These are phyloP conservation scores for Bursaphelenchus mucronatus DNA, from an alignment of 1,140 invertebrate species.

Conservation along the genomic window DNA sequence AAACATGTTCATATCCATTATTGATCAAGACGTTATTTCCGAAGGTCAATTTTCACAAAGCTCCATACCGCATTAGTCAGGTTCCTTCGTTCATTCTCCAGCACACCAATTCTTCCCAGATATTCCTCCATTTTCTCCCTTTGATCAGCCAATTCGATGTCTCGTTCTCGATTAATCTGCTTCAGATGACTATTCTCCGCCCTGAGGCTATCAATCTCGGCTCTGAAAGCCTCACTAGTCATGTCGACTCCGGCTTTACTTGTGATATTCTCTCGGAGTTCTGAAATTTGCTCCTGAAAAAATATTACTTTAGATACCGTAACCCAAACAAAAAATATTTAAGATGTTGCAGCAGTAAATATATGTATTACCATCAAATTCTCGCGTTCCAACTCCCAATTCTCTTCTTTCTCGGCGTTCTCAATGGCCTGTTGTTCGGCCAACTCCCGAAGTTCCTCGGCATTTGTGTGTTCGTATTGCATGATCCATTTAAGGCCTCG, in stretches of 20 bases:
- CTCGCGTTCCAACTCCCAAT: constrained; percentile 52
- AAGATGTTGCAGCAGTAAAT: constrained; percentile 1
- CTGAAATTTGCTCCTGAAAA: constrained; percentile 47
- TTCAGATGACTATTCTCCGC: constrained; percentile 54
- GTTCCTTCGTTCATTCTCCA: constrained; percentile 33
- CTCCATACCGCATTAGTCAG: constrained; percentile 16
- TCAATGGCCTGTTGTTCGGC: constrained; percentile 50
- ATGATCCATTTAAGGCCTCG: constrained; percentile 50
- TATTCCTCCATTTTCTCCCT: constrained; percentile 45
- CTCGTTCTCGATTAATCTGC: constrained; percentile 45
- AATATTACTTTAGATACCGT: constrained; percentile 2
- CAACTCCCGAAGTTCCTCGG: constrained; percentile 57
- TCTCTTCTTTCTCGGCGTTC: constrained; percentile 55
- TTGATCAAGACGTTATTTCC: too few relatives aligned
- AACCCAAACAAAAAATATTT: constrained; percentile 3
- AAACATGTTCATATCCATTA: neutral
- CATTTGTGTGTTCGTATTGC: constrained; percentile 56
- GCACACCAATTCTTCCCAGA: constrained; percentile 8
- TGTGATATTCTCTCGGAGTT: constrained; percentile 50
- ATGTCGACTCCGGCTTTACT: constrained; percentile 38
- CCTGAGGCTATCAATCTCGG: constrained; percentile 56
- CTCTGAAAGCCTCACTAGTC: constrained; percentile 55
- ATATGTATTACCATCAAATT: constrained; percentile 35
- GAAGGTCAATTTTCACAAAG: too few relatives aligned
- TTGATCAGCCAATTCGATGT: constrained; percentile 52